Evolutionary conservation across 2,113 vertebrate genomes (phyloP), one percentile per base, ranked within the genome.

Genomic region (Pardalotus punctatus): DNA sequence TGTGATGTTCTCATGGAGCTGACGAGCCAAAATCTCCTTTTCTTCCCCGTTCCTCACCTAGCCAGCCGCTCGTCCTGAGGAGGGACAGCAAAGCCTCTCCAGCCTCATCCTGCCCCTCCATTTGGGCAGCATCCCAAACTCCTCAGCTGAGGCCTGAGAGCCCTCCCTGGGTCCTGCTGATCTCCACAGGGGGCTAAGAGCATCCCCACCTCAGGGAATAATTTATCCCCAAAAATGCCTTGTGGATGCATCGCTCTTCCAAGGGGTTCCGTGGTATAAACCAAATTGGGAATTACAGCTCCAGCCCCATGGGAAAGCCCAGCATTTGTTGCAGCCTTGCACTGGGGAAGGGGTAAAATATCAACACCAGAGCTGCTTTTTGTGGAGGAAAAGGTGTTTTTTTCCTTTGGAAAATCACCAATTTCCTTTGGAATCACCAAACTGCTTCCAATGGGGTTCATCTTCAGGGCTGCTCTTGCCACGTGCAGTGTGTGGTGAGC

Each of bases 231-330:
- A 19, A n/a, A 38, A 43, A 25, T 62, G 13, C 0, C 18, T 51
- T 4, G 2, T 0, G 5, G 23, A 42, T 0, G 2, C 10, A 6
- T 11, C 1, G 0, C 24, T 29, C 14, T 45, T 50, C 2, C 0
- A 48, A 81, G 60, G 53, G 28, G 18, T 43, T 50, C 54, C 1
- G 1, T 7, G 28, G 24, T 10, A 6, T 3, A 40, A 81, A 53
- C 8, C 6, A 0, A 0, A 5, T 0, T 51, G 62, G 74, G 72
- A 94, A 47, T 67, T 4, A 8, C 15, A 29, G 8, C 70, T 25
- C 13, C 48, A 69, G 24, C 11, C 71, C 80, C 31, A 6, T 2
- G 51, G 57, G 38, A 51, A 58, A 83, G 9, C 2, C 28, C 43
- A 45, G n/a, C 7, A 11, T 51, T 73, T 58, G 14, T 22, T 54